These are phyloP conservation scores for Planococcus citri DNA, from an alignment of 1,140 invertebrate species.

Conservation along the genomic window DNA sequence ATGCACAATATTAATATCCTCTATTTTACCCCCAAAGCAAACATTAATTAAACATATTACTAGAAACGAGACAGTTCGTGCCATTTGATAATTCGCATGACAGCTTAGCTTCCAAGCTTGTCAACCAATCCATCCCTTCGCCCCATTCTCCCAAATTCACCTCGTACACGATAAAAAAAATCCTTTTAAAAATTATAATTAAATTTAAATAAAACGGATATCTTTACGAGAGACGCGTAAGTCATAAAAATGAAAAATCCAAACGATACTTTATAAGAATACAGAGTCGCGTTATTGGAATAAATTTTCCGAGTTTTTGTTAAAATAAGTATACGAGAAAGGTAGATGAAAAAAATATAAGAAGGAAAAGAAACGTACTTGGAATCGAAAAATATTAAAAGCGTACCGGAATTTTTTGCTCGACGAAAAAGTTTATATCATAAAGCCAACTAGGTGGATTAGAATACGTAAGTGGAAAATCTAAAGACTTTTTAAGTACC, in stretches of 20 bases:
- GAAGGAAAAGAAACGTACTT: neutral
- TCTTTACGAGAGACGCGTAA: neutral
- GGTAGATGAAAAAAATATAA: neutral
- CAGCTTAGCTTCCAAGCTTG: too few relatives aligned
- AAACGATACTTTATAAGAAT: neutral
- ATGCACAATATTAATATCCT: too few relatives aligned
- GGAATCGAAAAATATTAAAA: neutral
- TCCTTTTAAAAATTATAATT: neutral
- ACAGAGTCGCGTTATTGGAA: neutral
- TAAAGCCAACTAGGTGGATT: neutral
- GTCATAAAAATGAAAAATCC: constrained; percentile 3
- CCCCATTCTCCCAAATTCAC: too few relatives aligned
- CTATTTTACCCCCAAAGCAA: too few relatives aligned
- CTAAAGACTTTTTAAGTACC: neutral
- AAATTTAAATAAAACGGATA: neutral
- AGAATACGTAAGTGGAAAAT: neutral
- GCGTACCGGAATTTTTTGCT: neutral
- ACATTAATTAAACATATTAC: too few relatives aligned
- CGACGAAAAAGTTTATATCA: neutral
- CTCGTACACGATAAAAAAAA: neutral
- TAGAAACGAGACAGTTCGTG: too few relatives aligned
- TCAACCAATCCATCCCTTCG: too few relatives aligned
- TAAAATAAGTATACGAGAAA: neutral
- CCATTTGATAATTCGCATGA: too few relatives aligned
- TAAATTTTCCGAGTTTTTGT: neutral